These are phyloP conservation scores for Phengaris arion DNA, from an alignment of 2,888 invertebrate genomes.

Conservation along the genomic window DNA sequence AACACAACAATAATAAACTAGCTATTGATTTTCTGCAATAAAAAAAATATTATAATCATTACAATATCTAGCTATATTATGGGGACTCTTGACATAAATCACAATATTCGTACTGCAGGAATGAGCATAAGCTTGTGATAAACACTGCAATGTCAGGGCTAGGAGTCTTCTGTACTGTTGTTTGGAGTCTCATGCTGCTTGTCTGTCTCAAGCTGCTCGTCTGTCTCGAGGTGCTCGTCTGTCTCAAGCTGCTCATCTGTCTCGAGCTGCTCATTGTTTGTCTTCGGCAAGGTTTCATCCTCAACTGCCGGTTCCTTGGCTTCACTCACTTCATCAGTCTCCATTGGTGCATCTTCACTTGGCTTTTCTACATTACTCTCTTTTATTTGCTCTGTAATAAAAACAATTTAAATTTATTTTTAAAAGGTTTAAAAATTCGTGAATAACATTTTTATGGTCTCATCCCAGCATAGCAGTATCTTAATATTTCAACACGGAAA, in stretches of 20 bases:
- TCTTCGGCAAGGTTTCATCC: neutral
- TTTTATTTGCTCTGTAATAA: conserved; percentile 41
- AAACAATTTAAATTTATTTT: conserved; percentile 29
- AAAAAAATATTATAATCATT: neutral
- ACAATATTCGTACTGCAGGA: neutral
- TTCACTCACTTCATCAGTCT: conserved; percentile 27
- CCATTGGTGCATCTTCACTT: conserved; percentile 32
- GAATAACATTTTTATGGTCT: too few species aligned
- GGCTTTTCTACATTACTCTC: conserved; percentile 47
- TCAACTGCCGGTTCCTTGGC: conserved; percentile 18
- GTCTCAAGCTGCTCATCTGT: neutral
- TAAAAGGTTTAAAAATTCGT: neutral
- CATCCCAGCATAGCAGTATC: too few species aligned
- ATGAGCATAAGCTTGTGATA: neutral
- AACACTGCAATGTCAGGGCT: neutral
- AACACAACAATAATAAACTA: neutral
- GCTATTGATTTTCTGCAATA: neutral
- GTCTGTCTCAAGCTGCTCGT: too few species aligned
- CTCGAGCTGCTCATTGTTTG: neutral
- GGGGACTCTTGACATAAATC: neutral
- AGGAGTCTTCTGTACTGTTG: conserved; percentile 18
- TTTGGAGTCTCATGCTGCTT: too few species aligned
- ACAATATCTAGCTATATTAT: neutral
- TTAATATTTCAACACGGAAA: too few species aligned
- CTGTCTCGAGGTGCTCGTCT: neutral